These are phyloP conservation scores for Phenacoccus solenopsis DNA, from an alignment of 1,140 invertebrate genomes.

Conservation along the genomic window DNA sequence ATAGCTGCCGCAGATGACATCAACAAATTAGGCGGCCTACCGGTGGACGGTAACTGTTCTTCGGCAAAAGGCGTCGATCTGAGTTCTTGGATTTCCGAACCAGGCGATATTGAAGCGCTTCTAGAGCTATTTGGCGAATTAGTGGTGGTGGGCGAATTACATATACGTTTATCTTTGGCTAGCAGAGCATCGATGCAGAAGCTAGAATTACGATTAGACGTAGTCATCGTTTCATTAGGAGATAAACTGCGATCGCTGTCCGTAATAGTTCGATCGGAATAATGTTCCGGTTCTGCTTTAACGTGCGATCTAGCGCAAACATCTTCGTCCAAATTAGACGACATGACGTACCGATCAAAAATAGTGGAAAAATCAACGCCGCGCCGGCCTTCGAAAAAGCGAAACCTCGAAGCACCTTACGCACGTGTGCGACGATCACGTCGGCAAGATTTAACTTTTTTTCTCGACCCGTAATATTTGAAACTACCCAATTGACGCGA, in stretches of 20 bases:
- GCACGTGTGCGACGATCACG: no score
- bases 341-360: no score
- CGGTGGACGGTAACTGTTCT: conserved; percentile 21
- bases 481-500: no score
- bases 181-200: conserved; percentile 56
- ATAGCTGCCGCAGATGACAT: conserved; percentile 9
- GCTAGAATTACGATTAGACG: conserved; percentile 37
- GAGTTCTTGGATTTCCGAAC: conserved; percentile 32
- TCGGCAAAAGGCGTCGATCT: conserved; percentile 18
- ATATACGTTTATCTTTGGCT: conserved; percentile 26
- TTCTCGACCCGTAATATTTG: no score
- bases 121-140: conserved; percentile 25
- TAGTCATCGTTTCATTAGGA: not conserved
- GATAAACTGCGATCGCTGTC: conserved; percentile 2
- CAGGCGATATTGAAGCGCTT: conserved; percentile 36
- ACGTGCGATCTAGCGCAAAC: not conserved
- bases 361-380: no score
- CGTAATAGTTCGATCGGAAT: not conserved
- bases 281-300: not conserved
- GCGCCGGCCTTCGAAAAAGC: no score
- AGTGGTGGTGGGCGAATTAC: conserved; percentile 20
- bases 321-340: not conserved
- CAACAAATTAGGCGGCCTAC: not conserved
- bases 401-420: no score
- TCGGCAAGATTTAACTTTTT: no score